Base-by-base conservation (phyloP, 2,888 invertebrate species). In the Drosophila setosimentum region DNA sequence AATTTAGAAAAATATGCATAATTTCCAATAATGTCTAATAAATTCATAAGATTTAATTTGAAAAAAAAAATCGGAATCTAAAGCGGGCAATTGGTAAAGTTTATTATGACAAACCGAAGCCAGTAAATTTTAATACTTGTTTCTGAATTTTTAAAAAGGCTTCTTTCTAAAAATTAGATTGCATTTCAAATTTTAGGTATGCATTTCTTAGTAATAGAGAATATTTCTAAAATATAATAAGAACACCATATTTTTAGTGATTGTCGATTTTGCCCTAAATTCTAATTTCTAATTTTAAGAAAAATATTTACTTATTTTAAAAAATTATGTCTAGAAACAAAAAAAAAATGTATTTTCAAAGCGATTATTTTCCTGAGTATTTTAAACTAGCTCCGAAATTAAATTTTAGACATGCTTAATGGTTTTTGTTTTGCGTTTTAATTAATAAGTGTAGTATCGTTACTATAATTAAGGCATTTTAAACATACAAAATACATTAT, bases 401-500 rank as follows among this genome's bases (percentile, higher is more conserved):
- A 8, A 45, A 24, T 45, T 24, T 16, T 29, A 29, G 18, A 18
- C 27, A 8, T 49, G 40, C 33, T 65, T 58, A 51, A 73, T 45
- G 27, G 42, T 57, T 66, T 69, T 63, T 64, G 49, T 63, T 60
- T 65, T 78, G 57, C 68, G 8, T 76, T 78, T 78, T 80, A 77
- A 78, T 78, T 66, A 73, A 65, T 76, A 71, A 57, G 68, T 80
- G 68, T 78, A 57, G 40, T 69, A 57, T 57, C 40, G 29, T 37
- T 29, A 35, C 45, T 42, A 74, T 62, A 65, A 67, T 77, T 80
- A 80, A 78, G 78, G 72, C 78, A 78, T 68, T 73, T 68, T 72
- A 66, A 70, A 77, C 64, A 73, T 77, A 80, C 51, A 72, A 81
- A 71, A 70, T 79, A 73, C 57, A 70, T 68, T 73, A 73, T 53